These are phyloP conservation scores for Chiloscyllium punctatum DNA, from an alignment of 2,797 vertebrate genomes.

Conservation along the genomic window DNA sequence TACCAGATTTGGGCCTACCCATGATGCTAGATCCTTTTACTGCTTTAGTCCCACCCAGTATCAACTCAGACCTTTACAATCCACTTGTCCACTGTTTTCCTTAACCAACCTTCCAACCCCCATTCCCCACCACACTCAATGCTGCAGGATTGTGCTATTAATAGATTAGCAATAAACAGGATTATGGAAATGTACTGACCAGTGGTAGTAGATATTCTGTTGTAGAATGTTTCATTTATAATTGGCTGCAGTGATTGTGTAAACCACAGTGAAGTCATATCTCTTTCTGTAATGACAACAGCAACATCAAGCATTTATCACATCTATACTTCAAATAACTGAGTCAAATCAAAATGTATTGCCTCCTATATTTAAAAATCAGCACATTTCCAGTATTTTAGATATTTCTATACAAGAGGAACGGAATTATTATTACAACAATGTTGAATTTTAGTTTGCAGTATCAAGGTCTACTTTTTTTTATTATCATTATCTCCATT, in stretches of 20 bases:
- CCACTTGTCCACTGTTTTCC: not conserved
- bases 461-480: not conserved
- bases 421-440: not conserved
- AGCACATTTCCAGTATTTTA: not conserved
- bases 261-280: conserved; percentile 24
- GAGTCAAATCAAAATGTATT: not conserved
- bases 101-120: too few relatives aligned
- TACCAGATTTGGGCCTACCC: not conserved
- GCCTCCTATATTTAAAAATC: not conserved
- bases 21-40: not conserved
- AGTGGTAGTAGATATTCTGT: not conserved
- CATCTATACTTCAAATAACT: not conserved
- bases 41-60: not conserved
- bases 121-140: not conserved
- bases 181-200: not conserved
- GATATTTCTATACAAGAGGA: not conserved
- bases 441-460: not conserved
- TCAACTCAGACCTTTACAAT: not conserved
- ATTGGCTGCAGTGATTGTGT: conserved; percentile 12
- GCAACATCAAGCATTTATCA: not conserved
- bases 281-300: conserved; percentile 19
- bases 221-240: conserved; percentile 31
- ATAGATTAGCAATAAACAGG: not conserved
- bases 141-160: not conserved
- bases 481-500: not conserved